Evolutionary conservation across 2,888 invertebrate species (phyloP).

Genomic region (Cacoxenus indagator): DNA sequence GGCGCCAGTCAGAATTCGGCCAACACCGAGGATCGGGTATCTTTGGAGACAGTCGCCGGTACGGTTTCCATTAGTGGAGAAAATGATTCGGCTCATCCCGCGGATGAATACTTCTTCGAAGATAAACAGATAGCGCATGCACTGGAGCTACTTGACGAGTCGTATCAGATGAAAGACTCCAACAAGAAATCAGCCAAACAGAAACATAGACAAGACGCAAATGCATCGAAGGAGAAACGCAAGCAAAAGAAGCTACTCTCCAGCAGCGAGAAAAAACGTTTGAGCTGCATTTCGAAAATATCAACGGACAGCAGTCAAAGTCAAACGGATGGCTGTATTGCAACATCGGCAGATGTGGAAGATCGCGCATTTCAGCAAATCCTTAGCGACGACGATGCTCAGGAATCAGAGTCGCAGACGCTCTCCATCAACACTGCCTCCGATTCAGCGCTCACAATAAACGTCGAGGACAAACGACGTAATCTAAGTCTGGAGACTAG

Average conservation of each 20-base stretch:
- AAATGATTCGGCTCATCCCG: slow-evolving; percentile 75
- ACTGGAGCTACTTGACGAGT: slow-evolving; percentile 42
- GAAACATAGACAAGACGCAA: slow-evolving; percentile 40
- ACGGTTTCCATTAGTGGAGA: slow-evolving; percentile 41
- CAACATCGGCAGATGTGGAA: slow-evolving; percentile 22
- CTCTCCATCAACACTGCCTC: slow-evolving; percentile 25
- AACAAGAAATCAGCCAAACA: slow-evolving; percentile 41
- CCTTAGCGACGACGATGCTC: slow-evolving; percentile 61
- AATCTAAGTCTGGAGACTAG: slow-evolving; percentile 63
- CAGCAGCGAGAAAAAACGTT: slow-evolving; percentile 64
- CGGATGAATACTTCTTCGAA: slow-evolving; percentile 77
- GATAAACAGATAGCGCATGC: slow-evolving; percentile 1
- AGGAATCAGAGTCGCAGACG: slow-evolving; percentile 32
- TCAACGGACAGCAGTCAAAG: slow-evolving; percentile 70
- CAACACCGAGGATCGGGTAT: slow-evolving; percentile 47
- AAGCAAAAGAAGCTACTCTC: slow-evolving; percentile 56
- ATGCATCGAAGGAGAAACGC: slow-evolving; percentile 41
- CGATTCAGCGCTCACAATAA: slow-evolving; percentile 53
- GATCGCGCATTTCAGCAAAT: slow-evolving; percentile 33
- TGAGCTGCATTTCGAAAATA: slow-evolving; percentile 70
- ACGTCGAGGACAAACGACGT: slow-evolving; percentile 68
- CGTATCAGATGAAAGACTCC: slow-evolving; percentile 74
- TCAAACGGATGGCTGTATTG: slow-evolving; percentile 37
- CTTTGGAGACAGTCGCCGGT: slow-evolving; percentile 40
- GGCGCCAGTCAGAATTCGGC: slow-evolving; percentile 49